Percentiles rank a stretch among this genome's conserved stretches.
phyloP scores from a whole-genome alignment of 1,140 invertebrate species.

The Neuroterus valhalla region DNA sequence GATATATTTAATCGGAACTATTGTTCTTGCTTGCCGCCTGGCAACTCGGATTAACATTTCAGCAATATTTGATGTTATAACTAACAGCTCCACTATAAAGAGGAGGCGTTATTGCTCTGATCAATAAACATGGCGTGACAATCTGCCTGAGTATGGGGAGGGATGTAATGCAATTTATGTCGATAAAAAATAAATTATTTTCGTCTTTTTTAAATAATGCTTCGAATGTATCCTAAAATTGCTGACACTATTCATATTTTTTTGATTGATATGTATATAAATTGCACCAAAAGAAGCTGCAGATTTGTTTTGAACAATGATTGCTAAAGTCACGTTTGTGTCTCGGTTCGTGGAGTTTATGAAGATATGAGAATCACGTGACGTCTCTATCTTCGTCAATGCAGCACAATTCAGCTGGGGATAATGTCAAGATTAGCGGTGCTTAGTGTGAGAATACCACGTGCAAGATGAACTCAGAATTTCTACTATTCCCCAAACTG shows the following conservation, averaged over 20 bases:
- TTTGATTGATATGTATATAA: too few species aligned
- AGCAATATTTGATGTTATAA: conserved; percentile 7
- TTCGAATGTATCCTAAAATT: not conserved
- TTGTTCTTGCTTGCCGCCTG: not conserved
- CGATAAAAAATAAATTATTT: not conserved
- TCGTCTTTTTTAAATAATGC: not conserved
- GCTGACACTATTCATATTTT: too few species aligned
- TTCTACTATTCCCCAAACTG: not conserved
- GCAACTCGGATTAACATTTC: conserved; percentile 20
- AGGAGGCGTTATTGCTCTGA: conserved; percentile 21
- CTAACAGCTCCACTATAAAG: not conserved
- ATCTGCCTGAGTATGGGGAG: not conserved
- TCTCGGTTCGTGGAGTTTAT: too few species aligned
- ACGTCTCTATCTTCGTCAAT: not conserved
- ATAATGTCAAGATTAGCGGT: not conserved
- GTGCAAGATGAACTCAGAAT: not conserved
- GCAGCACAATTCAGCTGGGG: not conserved
- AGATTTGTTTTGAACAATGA: not conserved
- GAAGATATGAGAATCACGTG: not conserved
- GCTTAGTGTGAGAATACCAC: not conserved
- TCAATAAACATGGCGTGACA: conserved; percentile 16
- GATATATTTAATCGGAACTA: conserved; percentile 16
- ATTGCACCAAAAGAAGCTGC: not conserved
- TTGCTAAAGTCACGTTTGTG: not conserved
- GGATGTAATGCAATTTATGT: conserved; percentile 11